These are phyloP conservation scores for Cossypha polioptera DNA, from an alignment of 2,797 vertebrate genomes.

Conservation along the genomic window DNA sequence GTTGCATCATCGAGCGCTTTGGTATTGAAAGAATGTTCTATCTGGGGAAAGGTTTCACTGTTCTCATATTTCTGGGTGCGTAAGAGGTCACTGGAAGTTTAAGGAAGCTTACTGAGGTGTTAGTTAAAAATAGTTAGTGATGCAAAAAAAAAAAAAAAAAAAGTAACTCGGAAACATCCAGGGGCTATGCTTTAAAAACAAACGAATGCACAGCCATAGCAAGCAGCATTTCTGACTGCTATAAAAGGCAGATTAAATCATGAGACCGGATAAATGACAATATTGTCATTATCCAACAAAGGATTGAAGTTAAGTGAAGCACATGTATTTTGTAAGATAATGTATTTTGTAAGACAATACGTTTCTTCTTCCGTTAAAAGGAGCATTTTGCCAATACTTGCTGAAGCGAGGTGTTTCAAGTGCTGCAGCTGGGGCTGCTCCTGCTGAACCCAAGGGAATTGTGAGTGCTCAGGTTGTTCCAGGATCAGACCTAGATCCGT, in stretches of 20 bases:
- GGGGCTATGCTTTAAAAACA: background rate
- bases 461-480: background rate
- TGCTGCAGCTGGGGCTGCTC: background rate
- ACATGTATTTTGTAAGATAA: background rate
- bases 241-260: background rate
- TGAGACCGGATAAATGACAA: background rate
- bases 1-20: background rate
- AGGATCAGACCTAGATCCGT: background rate
- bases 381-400: background rate
- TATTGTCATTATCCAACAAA: background rate
- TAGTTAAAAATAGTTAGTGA: constrained; percentile 15
- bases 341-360: background rate
- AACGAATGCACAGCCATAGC: background rate
- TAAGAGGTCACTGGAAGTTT: background rate
- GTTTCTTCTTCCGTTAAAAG: background rate
- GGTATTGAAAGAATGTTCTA: background rate
- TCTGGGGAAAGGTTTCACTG: background rate
- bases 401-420: background rate
- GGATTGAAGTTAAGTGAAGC: background rate
- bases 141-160: background rate
- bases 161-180: background rate
- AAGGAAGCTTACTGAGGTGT: background rate
- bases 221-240: background rate
- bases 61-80: background rate
- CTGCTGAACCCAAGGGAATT: background rate